phyloP scores from a whole-genome alignment of 1,140 invertebrate species.

The Anthonomus grandis region DNA sequence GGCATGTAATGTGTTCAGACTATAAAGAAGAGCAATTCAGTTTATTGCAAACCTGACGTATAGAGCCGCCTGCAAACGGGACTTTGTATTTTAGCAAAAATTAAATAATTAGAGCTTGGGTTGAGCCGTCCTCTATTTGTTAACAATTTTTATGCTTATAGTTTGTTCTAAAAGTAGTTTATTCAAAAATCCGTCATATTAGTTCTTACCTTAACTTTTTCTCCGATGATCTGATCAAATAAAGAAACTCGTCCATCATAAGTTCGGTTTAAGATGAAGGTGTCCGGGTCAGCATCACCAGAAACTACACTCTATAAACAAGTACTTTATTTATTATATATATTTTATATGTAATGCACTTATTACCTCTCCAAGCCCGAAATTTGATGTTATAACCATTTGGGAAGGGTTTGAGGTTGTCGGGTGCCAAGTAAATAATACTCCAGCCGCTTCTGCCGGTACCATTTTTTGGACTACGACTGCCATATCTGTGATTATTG shows the following conservation, averaged over 20 bases:
- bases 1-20: no score
- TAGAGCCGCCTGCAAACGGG: no score
- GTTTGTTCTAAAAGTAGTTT: no score
- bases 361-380: constrained; percentile 73
- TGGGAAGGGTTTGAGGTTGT: constrained; percentile 61
- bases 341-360: neutral
- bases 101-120: no score
- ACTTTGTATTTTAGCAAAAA: no score
- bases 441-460: constrained; percentile 66
- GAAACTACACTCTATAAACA: constrained; percentile 68
- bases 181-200: no score
- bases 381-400: constrained; percentile 74
- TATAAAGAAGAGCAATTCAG: no score
- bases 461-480: constrained; percentile 83
- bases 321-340: neutral
- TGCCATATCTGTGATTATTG: constrained; percentile 63
- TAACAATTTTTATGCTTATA: no score
- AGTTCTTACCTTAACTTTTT: constrained; percentile 53
- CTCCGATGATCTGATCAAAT: constrained; percentile 53
- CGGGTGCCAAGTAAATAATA: constrained; percentile 78
- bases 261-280: constrained; percentile 57
- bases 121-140: no score
- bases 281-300: constrained; percentile 70
- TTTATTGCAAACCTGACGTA: no score
- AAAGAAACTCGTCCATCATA: constrained; percentile 52